These are phyloP conservation scores for Chloropsis hardwickii DNA, from an alignment of 2,113 vertebrate species.

Conservation along the genomic window DNA sequence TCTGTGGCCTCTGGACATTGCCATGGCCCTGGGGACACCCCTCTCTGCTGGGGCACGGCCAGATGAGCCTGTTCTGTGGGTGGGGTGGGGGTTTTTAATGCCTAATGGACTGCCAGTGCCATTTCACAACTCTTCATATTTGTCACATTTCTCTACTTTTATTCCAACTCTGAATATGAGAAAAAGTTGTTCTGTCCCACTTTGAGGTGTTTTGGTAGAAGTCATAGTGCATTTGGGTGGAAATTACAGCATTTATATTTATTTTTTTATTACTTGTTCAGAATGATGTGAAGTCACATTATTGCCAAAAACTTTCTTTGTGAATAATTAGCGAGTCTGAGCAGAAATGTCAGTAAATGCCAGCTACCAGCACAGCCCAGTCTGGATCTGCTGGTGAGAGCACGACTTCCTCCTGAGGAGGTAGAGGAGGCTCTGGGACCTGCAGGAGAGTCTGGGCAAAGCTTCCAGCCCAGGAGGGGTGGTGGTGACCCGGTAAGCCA, in stretches of 20 bases:
- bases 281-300: background rate
- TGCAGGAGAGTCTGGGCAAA: background rate
- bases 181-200: background rate
- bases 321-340: background rate
- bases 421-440: fast-evolving
- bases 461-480: background rate
- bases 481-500: background rate
- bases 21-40: background rate
- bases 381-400: background rate
- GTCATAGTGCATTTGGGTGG: background rate
- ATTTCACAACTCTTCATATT: background rate
- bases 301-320: background rate
- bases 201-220: background rate
- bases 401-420: background rate
- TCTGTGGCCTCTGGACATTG: background rate
- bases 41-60: fast-evolving
- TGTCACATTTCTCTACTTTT: background rate
- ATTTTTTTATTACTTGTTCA: background rate
- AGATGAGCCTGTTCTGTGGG: background rate
- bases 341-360: background rate
- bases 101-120: background rate
- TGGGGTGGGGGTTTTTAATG: background rate
- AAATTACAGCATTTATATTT: background rate
- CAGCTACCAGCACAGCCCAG: background rate
- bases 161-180: background rate